Conservation (phyloP, 2,888 invertebrate species). For the Patella depressa region DNA sequence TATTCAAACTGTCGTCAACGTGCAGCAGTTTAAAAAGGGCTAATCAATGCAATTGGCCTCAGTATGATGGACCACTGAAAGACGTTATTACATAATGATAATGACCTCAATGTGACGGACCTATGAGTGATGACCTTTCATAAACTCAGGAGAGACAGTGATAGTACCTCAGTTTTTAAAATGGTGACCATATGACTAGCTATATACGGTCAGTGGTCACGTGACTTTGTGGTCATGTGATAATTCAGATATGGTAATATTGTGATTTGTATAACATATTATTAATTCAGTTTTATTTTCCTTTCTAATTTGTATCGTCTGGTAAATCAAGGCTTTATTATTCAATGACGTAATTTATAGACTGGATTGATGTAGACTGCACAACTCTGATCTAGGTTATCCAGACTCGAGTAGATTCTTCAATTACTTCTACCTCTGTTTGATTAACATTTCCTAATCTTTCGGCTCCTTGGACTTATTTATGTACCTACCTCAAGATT, state of each 20-base stretch:
- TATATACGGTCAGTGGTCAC: neutral
- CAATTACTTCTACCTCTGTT: neutral
- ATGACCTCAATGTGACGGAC: neutral
- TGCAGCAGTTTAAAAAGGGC: neutral
- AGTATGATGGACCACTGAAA: slow-evolving; percentile 2
- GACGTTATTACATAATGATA: neutral
- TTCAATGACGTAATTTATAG: no score
- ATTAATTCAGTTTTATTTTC: no score
- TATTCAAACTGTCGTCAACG: neutral
- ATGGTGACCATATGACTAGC: no score
- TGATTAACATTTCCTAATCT: neutral
- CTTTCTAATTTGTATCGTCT: neutral
- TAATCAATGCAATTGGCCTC: slow-evolving; percentile 7
- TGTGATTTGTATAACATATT: neutral
- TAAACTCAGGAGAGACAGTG: slow-evolving; percentile 11
- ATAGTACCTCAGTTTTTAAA: slow-evolving; percentile 5
- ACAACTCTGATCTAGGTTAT: no score
- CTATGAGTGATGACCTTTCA: neutral
- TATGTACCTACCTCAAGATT: neutral
- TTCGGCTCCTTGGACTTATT: neutral
- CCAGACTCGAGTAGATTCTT: no score
- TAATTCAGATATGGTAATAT: neutral
- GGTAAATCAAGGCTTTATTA: neutral
- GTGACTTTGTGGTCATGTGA: slow-evolving; percentile 9
- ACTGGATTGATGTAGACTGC: no score